These are phyloP conservation scores for Agonopterix alstromeriana DNA, from an alignment of 2,888 invertebrate genomes.

Conservation along the genomic window DNA sequence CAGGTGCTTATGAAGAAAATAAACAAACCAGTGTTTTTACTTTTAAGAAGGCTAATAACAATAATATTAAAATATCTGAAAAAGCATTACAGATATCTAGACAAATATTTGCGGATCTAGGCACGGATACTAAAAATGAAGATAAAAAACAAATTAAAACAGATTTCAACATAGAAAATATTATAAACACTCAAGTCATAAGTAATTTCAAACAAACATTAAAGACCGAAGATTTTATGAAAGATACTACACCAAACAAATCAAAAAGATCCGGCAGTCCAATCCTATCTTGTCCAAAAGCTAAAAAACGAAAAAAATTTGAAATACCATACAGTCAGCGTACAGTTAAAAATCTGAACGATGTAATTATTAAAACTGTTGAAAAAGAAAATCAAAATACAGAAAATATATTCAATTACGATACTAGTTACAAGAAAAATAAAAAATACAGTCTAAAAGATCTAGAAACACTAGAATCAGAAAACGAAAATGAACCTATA, in stretches of 20 bases:
- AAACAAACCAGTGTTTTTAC: conserved; percentile 6
- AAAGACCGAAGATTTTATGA: conserved; percentile 50
- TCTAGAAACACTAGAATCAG: conserved; percentile 21
- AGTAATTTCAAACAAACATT: conserved; percentile 53
- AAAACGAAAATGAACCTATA: conserved; percentile 4
- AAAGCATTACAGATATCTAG: conserved; percentile 29
- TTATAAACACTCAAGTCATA: conserved; percentile 51
- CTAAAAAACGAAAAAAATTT: conserved; percentile 47
- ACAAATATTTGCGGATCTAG: conserved; percentile 30
- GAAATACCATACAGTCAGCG: conserved; percentile 41
- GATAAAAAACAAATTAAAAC: conserved; percentile 13
- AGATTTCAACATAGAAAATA: conserved; percentile 21
- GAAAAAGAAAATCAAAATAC: background rate
- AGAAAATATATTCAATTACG: conserved; percentile 18
- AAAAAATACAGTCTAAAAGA: conserved; percentile 38
- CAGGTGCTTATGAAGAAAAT: background rate
- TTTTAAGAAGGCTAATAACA: conserved; percentile 30
- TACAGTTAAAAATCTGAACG: conserved; percentile 9
- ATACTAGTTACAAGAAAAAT: conserved; percentile 42
- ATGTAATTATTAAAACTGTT: background rate
- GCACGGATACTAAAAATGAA: background rate
- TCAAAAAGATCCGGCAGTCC: conserved; percentile 56
- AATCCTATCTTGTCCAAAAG: conserved; percentile 54
- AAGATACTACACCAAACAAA: conserved; percentile 21
- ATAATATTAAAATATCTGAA: conserved; percentile 22